Evolutionary conservation across 2,113 vertebrate species (phyloP).

Genomic region (Cyrtonyx montezumae): DNA sequence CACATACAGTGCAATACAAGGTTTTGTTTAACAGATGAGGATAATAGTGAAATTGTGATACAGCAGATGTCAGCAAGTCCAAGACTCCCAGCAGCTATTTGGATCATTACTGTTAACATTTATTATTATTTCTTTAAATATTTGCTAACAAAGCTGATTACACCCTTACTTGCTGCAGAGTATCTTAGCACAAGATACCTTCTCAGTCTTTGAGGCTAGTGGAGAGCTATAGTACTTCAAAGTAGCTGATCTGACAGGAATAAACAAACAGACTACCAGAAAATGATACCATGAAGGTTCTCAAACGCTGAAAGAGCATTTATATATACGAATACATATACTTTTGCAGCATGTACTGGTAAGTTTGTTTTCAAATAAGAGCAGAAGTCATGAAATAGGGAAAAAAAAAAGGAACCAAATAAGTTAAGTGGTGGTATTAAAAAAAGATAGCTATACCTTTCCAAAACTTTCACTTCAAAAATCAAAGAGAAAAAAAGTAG

Average conservation of each 20-base stretch:
- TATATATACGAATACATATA: fast-evolving
- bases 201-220: background rate
- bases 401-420: background rate
- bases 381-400: background rate
- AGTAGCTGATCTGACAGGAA: background rate
- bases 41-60: background rate
- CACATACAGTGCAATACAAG: background rate
- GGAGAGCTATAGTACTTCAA: background rate
- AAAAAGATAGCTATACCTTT: background rate
- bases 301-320: background rate
- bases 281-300: background rate
- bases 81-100: background rate
- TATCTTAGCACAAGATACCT: background rate
- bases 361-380: background rate
- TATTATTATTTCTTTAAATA: background rate
- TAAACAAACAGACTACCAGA: background rate
- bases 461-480: background rate
- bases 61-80: background rate
- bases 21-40: background rate
- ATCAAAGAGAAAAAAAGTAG: background rate
- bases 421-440: background rate
- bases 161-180: background rate
- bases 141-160: background rate
- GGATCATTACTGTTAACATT: background rate
- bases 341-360: fast-evolving